These are phyloP conservation scores for Pristionchus fissidentatus DNA, from an alignment of 2,888 invertebrate genomes.

Conservation along the genomic window DNA sequence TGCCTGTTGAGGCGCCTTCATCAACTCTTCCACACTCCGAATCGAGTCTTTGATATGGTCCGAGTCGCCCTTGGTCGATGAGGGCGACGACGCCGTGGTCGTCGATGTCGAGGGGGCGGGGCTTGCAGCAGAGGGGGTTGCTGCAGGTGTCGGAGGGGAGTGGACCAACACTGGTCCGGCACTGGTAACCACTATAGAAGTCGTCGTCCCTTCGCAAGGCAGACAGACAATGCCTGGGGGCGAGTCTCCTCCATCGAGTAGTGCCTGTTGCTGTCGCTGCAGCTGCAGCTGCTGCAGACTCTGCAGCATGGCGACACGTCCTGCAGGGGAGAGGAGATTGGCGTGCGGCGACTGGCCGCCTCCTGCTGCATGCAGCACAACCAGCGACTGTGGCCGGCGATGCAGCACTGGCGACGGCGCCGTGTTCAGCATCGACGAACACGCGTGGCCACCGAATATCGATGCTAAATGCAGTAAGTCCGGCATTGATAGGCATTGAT, in stretches of 20 bases:
- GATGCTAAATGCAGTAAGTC: neutral
- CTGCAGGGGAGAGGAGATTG: neutral
- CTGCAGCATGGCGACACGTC: slow-evolving; percentile 8
- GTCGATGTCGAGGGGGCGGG: neutral
- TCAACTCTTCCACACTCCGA: neutral
- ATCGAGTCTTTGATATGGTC: neutral
- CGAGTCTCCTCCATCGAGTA: neutral
- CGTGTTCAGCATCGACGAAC: neutral
- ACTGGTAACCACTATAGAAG: neutral
- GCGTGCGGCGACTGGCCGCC: neutral
- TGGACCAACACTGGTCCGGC: neutral
- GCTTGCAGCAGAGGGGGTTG: neutral
- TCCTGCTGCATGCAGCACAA: neutral
- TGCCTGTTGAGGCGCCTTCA: slow-evolving; percentile 24
- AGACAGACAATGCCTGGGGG: neutral
- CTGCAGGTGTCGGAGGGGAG: neutral
- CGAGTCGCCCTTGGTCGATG: neutral
- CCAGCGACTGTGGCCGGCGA: neutral
- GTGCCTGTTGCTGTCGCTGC: neutral
- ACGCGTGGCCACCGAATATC: slow-evolving; percentile 2
- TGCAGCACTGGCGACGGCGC: slow-evolving; percentile 33
- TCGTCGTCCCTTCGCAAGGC: neutral
- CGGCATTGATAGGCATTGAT: too few species aligned
- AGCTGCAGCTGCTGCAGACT: neutral
- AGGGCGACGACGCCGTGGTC: neutral